These are phyloP conservation scores for Meta bourneti DNA, from an alignment of 2,888 invertebrate species.

Conservation along the genomic window DNA sequence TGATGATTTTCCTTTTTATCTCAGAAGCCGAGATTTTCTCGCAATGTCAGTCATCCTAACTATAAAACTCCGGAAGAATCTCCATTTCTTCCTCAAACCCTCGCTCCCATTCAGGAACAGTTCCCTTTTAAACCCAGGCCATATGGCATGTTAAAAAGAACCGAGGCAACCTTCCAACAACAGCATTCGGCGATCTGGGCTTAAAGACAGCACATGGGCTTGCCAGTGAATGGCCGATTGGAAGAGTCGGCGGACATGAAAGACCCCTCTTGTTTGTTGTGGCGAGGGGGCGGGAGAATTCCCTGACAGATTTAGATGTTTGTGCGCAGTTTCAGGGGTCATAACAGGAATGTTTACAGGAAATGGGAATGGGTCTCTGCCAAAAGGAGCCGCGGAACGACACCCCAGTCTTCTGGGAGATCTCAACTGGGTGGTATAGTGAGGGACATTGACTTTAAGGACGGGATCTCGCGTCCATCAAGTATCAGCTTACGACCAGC, in stretches of 20 bases:
- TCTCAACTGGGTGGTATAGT: not conserved
- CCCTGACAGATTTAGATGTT: constrained; percentile 46
- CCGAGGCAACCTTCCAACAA: constrained; percentile 17
- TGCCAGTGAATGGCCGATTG: constrained; percentile 35
- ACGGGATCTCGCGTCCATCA: not conserved
- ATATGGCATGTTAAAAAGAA: not conserved
- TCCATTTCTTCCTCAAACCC: too few relatives aligned
- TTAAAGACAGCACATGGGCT: not conserved
- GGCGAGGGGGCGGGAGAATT: constrained; percentile 2
- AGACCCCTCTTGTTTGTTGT: constrained; percentile 61
- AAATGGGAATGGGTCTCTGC: constrained; percentile 4
- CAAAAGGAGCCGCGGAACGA: not conserved
- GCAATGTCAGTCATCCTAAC: too few relatives aligned
- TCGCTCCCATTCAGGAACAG: too few relatives aligned
- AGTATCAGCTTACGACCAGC: not conserved
- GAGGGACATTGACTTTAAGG: not conserved
- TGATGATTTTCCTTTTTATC: too few relatives aligned
- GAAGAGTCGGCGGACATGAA: constrained; percentile 46
- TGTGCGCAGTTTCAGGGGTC: not conserved
- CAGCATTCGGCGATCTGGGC: not conserved
- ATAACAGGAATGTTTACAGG: constrained; percentile 11
- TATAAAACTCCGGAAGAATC: too few relatives aligned
- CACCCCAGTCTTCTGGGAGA: not conserved
- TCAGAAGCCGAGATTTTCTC: too few relatives aligned
- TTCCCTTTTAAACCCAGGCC: not conserved